These are phyloP conservation scores for Drosophila mimica DNA, from an alignment of 2,888 invertebrate species.

Conservation along the genomic window DNA sequence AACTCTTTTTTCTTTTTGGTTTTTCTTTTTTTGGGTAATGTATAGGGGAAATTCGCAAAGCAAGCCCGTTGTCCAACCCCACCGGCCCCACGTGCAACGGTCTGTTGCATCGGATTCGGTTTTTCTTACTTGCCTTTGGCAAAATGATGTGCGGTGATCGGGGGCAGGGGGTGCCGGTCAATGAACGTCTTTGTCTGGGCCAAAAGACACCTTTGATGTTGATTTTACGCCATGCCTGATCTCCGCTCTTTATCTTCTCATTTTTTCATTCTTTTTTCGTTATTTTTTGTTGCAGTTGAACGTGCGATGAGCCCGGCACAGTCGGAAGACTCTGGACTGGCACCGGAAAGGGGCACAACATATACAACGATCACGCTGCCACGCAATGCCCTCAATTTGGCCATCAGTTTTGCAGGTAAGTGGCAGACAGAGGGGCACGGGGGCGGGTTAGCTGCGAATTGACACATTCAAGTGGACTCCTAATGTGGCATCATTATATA, in stretches of 20 bases:
- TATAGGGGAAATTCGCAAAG: constrained; percentile 5
- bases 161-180: constrained; percentile 39
- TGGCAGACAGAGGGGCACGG: not conserved
- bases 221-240: constrained; percentile 32
- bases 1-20: constrained; percentile 13
- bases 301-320: constrained; percentile 85
- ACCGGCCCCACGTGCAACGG: constrained; percentile 9
- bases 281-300: constrained; percentile 79
- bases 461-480: constrained; percentile 20
- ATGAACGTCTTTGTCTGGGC: constrained; percentile 46
- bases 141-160: constrained; percentile 15
- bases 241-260: constrained; percentile 2
- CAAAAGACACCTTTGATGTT: constrained; percentile 67
- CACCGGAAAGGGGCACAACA: constrained; percentile 85
- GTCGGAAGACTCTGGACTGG: constrained; percentile 85
- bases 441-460: not conserved
- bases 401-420: constrained; percentile 85
- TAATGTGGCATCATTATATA: constrained; percentile 4
- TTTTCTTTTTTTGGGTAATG: constrained; percentile 28
- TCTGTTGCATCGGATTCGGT: constrained; percentile 19
- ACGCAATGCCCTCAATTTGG: constrained; percentile 84
- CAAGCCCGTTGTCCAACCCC: not conserved
- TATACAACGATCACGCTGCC: constrained; percentile 85
- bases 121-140: constrained; percentile 43
- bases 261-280: not conserved